Base-by-base conservation (phyloP, 2,888 invertebrate species). In the Drosophila borealis region DNA sequence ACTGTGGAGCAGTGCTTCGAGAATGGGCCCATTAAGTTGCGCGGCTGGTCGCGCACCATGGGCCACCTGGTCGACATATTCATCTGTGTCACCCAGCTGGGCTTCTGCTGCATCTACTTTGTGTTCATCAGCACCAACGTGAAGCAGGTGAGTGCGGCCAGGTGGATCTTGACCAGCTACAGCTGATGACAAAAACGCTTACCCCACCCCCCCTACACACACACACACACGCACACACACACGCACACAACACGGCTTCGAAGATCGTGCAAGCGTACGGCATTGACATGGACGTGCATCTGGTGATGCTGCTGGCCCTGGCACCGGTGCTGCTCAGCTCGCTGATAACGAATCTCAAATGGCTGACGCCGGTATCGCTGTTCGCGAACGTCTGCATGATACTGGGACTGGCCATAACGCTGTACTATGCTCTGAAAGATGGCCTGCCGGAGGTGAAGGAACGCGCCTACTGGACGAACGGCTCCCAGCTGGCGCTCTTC, bases 21-120 rank as follows among this genome's bases (percentile, higher is more conserved):
- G 69, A 94, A 95, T 53, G 97, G 98, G 0, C 97, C 97, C 0
- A 91, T 93, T 1, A 91, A 92, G 34, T 89, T 96, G n/a, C 93
- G 95, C 44, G 93, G 93, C 25, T 94, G 95, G 86, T 94, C 96
- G 0, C 93, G 92, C 34, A 86, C 93, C 9, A 95, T 96, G 94
- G 95, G 95, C 93, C 93, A 93, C 36, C 86, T 95, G 62, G 97
- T 98, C 70, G 97, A 98, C 92, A 89, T 95, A 13, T 98, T 98
- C 93, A 94, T 99, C 59, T 97, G 98, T 92, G 93, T 98, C 63
- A 99, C 99, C n/a, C 99, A 99, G 93, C 93, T 99, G 70, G 99
- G 99, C 68, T 99, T 99, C 93, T 99, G 99, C 92, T 98, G 98
- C 92, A 97, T 99, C 33, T 99, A 99, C 93, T 96, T 98, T 88